A percentile compares a stretch with the other conserved stretches of the same genome.
These are phyloP conservation scores for Incurvaria masculella DNA, from an alignment of 2,888 invertebrate species.

Conservation along the genomic window DNA sequence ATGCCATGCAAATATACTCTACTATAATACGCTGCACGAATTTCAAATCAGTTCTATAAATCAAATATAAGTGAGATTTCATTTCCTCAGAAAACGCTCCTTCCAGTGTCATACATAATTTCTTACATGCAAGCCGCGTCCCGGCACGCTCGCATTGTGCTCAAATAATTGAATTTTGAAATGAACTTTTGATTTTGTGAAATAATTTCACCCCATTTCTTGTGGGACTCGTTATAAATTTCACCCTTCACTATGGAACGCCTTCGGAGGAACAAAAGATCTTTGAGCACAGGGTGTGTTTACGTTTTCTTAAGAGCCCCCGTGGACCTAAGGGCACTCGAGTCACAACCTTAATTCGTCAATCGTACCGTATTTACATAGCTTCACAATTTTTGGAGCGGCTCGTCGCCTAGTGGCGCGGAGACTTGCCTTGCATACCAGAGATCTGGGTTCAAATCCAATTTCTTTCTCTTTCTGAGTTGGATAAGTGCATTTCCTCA, in stretches of 20 bases:
- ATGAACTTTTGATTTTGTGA: conserved; percentile 52
- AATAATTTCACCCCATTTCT: conserved; percentile 40
- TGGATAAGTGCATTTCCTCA: too few relatives aligned
- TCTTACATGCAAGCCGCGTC: conserved; percentile 31
- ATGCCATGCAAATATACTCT: neutral
- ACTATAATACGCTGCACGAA: neutral
- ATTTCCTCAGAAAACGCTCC: conserved; percentile 33
- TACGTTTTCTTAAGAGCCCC: too few relatives aligned
- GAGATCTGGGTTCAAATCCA: too few relatives aligned
- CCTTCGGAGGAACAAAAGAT: neutral
- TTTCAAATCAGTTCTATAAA: conserved; percentile 39
- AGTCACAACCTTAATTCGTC: too few relatives aligned
- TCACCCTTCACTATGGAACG: conserved; percentile 15
- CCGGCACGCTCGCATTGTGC: conserved; percentile 52
- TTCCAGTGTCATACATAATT: conserved; percentile 22
- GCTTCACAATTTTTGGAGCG: too few relatives aligned
- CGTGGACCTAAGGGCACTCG: too few relatives aligned
- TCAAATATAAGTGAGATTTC: conserved; percentile 55
- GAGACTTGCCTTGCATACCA: too few relatives aligned
- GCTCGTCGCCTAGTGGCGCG: too few relatives aligned
- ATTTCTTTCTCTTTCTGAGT: too few relatives aligned
- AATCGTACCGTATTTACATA: too few relatives aligned
- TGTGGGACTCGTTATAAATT: conserved; percentile 50
- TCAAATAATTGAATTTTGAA: conserved; percentile 55
- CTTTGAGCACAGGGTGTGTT: neutral